Base-by-base conservation (phyloP, 2,888 invertebrate genomes). In the Limulus polyphemus region DNA sequence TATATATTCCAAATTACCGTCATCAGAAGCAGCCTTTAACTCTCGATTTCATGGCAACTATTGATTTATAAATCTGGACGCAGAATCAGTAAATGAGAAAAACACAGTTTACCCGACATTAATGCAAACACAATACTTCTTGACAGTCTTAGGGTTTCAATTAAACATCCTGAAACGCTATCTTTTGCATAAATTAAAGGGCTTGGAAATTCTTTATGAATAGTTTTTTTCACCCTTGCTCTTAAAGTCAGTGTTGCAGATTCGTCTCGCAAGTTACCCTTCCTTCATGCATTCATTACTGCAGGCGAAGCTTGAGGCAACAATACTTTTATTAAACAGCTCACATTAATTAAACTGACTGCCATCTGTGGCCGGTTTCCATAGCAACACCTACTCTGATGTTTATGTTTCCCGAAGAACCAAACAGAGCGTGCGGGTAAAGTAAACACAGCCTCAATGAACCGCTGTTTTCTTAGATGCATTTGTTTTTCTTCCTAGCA, bases 401-500 rank as follows among this genome's bases (percentile, higher is more conserved):
- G 65, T 63, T 65, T 59, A 65, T 65, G 65, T 65, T 65, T 65
- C 63, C 62, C 54, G 65, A 62, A 62, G 60, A 62, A 62, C 62
- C 65, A 65, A 65, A 65, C 62, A 63, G 57, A 54, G 58, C 57
- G 58, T 17, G 51, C 46, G 55, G 49, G 14, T 46, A 60, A 61
- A 57, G 63, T 63, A 63, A 65, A 63, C 65, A 65, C 63, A 57
- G 57, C 61, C 61, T 58, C 59, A 60, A 61, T 62, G 65, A 61
- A 61, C 59, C 61, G 62, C 61, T 65, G 65, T 65, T 65, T 65
- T 65, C 65, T 65, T 65, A 63, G 65, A 65, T 65, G 63, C 63
- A 63, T 65, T 65, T 65, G 65, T 65, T 65, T 62, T 65, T 65
- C 65, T 65, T 65, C 60, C 61, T 62, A 65, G 62, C 65, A 65